Evolutionary conservation across 2,797 vertebrate genomes (phyloP).

Genomic region (Hyperoplus immaculatus): DNA sequence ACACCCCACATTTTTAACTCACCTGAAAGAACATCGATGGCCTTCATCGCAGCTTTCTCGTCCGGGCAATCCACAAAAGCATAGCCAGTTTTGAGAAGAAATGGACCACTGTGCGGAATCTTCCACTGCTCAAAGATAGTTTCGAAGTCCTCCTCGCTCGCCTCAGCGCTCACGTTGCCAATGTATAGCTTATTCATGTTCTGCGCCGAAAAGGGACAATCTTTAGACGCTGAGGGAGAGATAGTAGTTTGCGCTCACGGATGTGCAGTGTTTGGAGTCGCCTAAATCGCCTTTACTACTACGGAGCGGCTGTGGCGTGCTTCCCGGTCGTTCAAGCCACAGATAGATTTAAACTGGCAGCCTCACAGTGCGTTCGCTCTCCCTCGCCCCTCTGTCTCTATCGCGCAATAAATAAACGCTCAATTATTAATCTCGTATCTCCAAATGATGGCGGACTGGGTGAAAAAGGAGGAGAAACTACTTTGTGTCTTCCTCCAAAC

Average conservation of each 20-base stretch:
- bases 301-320: constrained; percentile 84
- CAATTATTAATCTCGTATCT: constrained; percentile 87
- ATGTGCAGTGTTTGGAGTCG: constrained; percentile 80
- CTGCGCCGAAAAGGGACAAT: constrained; percentile 73
- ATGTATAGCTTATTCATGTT: constrained; percentile 99
- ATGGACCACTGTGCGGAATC: constrained; percentile 95
- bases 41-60: constrained; percentile 97
- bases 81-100: constrained; percentile 97
- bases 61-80: constrained; percentile 99
- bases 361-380: constrained; percentile 82
- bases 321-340: constrained; percentile 83
- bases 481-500: constrained; percentile 91
- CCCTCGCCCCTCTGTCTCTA: constrained; percentile 76
- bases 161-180: constrained; percentile 96
- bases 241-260: constrained; percentile 80
- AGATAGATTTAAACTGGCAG: constrained; percentile 85
- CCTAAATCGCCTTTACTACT: constrained; percentile 80
- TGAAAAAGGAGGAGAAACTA: constrained; percentile 86
- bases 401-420: constrained; percentile 84
- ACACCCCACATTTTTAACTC: constrained; percentile 52
- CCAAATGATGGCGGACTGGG: constrained; percentile 85
- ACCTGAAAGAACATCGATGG: constrained; percentile 99
- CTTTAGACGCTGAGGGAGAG: constrained; percentile 74
- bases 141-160: constrained; percentile 96
- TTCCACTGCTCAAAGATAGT: constrained; percentile 97